Conservation (phyloP, 2,113 vertebrate species). For the Rhea americana region DNA sequence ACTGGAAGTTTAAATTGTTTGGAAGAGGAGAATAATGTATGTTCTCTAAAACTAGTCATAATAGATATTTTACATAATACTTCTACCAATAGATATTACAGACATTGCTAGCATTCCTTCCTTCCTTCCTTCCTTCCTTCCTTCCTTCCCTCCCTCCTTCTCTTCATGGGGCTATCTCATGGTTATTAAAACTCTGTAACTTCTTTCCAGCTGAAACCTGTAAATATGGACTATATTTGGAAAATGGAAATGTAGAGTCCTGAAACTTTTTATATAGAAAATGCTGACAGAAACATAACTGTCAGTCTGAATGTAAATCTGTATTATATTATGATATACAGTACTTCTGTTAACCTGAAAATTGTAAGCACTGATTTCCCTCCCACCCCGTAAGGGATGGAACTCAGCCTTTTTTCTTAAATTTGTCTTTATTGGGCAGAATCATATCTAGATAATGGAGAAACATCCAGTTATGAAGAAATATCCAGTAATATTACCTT, state of each 20-base stretch:
- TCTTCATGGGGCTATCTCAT: not conserved
- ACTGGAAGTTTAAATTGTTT: not conserved
- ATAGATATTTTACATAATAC: not conserved
- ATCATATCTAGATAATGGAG: not conserved
- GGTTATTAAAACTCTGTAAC: not conserved
- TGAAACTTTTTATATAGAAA: not conserved
- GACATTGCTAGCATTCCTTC: too few species aligned
- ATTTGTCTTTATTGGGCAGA: not conserved
- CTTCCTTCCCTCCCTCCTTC: too few species aligned
- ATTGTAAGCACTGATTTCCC: not conserved
- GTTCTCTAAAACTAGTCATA: not conserved
- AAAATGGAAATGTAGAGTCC: not conserved
- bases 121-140: too few species aligned
- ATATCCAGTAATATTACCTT: not conserved
- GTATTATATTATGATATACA: not conserved
- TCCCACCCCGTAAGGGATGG: too few species aligned
- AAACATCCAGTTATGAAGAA: not conserved
- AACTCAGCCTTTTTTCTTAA: fast-evolving
- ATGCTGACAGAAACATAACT: not conserved
- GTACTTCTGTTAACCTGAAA: not conserved
- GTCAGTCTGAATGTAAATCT: not conserved
- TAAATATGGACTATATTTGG: not conserved
- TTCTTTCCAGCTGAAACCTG: not conserved
- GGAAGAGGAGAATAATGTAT: not conserved
- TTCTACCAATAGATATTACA: not conserved